phyloP scores from a whole-genome alignment of 2,113 vertebrate genomes.

The Silurus glanis region DNA sequence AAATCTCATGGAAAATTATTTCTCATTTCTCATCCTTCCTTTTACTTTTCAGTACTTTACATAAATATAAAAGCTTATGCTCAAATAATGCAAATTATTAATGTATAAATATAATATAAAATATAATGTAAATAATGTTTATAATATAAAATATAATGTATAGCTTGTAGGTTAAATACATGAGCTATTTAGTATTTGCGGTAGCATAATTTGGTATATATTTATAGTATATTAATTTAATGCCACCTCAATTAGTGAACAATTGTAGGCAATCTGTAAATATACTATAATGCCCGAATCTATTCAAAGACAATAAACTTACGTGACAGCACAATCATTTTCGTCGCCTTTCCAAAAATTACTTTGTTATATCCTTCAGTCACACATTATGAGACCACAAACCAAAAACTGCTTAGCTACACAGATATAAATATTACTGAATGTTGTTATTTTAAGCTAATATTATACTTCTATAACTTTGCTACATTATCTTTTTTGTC shows the following conservation, averaged over 20 bases:
- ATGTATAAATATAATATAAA: no score
- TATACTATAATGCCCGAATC: not conserved
- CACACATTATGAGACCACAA: constrained; percentile 20
- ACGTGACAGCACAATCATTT: not conserved
- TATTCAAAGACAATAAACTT: not conserved
- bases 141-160: no score
- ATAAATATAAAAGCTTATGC: no score
- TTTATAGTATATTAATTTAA: not conserved
- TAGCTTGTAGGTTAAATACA: no score
- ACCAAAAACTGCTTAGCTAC: not conserved
- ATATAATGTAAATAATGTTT: no score
- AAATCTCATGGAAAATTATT: no score
- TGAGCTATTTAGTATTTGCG: no score
- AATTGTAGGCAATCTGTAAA: not conserved
- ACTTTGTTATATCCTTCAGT: not conserved
- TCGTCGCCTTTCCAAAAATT: not conserved
- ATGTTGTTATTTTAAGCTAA: not conserved
- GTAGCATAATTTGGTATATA: not conserved
- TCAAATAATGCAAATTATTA: no score
- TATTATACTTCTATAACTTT: not conserved
- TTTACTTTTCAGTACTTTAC: no score
- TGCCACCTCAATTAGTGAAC: not conserved
- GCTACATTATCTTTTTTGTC: not conserved
- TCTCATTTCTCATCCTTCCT: no score
- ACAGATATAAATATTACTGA: not conserved